A percentile compares a stretch with the other conserved stretches of the same genome.
Conservation (phyloP, 2,888 invertebrate species). For the Limnephilus marmoratus region DNA sequence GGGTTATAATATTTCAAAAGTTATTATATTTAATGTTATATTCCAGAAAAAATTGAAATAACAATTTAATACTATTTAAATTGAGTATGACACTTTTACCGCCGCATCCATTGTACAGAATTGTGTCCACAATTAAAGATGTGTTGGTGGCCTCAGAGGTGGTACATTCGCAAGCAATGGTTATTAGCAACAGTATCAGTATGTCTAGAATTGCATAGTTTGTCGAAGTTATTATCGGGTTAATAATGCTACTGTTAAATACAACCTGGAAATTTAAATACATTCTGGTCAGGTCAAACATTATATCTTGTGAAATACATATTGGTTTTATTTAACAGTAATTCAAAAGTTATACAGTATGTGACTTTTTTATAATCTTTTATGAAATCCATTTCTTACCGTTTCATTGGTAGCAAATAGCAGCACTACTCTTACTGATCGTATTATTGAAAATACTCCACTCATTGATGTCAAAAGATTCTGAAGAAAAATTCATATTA, state of each 20-base stretch:
- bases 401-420: constrained; percentile 16
- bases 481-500: constrained; percentile 28
- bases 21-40: no score
- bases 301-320: background rate
- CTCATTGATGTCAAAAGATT: constrained; percentile 37
- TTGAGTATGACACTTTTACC: constrained; percentile 32
- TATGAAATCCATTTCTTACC: constrained; percentile 10
- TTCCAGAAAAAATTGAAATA: no score
- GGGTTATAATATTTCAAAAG: no score
- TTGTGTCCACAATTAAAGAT: constrained; percentile 43
- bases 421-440: constrained; percentile 32
- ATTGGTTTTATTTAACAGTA: background rate
- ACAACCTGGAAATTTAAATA: background rate
- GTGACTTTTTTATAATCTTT: background rate
- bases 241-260: background rate
- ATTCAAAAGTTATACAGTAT: background rate
- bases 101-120: constrained; percentile 43
- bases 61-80: background rate
- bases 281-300: background rate
- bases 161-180: constrained; percentile 26
- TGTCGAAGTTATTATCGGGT: constrained; percentile 29
- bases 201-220: constrained; percentile 30
- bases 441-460: constrained; percentile 45
- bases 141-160: constrained; percentile 47
- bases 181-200: constrained; percentile 39